phyloP scores from a whole-genome alignment of 2,888 invertebrate species.

The Leistus spinibarbis region DNA sequence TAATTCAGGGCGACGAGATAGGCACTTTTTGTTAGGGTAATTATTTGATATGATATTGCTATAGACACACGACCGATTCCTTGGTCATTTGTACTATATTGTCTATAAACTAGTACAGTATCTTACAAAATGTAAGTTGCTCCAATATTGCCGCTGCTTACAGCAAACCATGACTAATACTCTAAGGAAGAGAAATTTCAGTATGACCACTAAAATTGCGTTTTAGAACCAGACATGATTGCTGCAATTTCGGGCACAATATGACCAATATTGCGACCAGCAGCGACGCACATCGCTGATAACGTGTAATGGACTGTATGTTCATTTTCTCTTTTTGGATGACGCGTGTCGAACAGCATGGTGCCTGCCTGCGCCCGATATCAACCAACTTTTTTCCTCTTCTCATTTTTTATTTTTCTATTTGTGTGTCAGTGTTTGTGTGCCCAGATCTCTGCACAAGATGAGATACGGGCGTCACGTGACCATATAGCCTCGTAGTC shows the following conservation, averaged over 20 bases:
- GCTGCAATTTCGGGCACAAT: background rate
- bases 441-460: background rate
- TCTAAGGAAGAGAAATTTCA: background rate
- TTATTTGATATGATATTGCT: no score
- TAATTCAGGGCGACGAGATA: no score
- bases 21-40: no score
- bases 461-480: conserved; percentile 10
- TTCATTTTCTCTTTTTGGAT: background rate
- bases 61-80: no score
- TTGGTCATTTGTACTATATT: no score
- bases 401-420: background rate
- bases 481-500: background rate
- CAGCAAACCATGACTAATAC: no score
- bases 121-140: no score
- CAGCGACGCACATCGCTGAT: background rate
- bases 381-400: background rate
- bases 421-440: background rate
- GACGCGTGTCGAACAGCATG: background rate
- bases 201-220: background rate
- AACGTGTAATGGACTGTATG: background rate
- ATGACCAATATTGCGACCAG: background rate
- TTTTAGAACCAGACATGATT: background rate
- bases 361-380: background rate
- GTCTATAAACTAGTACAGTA: no score
- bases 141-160: no score